Percentiles rank a stretch among this genome's conserved stretches.
phyloP scores from a whole-genome alignment of 1,140 invertebrate genomes.

The Scylla paramamosain region DNA sequence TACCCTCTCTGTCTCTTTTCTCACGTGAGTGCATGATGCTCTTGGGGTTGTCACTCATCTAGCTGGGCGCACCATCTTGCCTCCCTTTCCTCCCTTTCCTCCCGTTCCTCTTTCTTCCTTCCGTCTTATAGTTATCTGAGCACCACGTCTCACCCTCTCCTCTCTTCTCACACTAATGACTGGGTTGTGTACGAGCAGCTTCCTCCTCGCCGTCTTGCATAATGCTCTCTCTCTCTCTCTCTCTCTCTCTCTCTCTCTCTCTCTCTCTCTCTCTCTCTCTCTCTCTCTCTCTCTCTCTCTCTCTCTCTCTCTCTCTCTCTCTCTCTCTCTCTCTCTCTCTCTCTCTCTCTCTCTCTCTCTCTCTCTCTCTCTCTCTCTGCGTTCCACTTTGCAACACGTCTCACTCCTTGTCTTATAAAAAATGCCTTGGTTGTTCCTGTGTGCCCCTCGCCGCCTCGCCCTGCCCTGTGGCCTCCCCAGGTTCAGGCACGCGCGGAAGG shows the following conservation, averaged over 20 bases:
- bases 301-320: conserved; percentile 42
- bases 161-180: no score
- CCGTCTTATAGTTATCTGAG: no score
- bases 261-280: conserved; percentile 54
- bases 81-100: no score
- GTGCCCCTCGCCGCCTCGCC: not conserved
- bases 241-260: conserved; percentile 28
- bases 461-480: no score
- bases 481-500: no score
- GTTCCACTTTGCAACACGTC: not conserved
- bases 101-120: no score
- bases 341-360: conserved; percentile 46
- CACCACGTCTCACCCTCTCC: no score
- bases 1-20: not conserved
- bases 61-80: no score
- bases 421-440: not conserved
- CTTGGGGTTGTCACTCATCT: no score
- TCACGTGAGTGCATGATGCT: not conserved
- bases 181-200: no score
- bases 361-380: conserved; percentile 44
- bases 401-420: no score
- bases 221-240: not conserved
- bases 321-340: conserved; percentile 46
- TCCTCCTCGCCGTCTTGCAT: no score
- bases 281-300: conserved; percentile 25